A percentile compares a stretch with the other conserved stretches of the same genome.
Conservation (phyloP, 92 coral and sea anemone species). For the Umimayanthus kanabou region DNA sequence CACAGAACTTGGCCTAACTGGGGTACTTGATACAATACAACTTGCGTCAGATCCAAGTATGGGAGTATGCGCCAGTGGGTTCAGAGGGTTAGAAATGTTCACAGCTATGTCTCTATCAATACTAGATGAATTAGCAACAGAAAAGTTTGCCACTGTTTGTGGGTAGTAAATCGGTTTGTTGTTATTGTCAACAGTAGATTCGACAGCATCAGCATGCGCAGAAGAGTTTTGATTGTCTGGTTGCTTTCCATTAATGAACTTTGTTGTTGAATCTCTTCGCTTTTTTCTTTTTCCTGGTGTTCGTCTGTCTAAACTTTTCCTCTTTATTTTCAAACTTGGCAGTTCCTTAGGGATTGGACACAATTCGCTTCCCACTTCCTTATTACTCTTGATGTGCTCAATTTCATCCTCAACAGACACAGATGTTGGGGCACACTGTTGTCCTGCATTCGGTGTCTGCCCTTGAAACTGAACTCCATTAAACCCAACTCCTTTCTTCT, state of each 20-base stretch:
- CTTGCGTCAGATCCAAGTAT: neutral
- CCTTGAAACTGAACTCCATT: no score
- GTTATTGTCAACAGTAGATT: neutral
- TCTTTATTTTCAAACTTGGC: conserved; percentile 30
- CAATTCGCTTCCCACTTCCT: neutral
- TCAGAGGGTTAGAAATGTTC: neutral
- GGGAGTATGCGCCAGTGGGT: neutral
- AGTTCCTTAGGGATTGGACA: neutral
- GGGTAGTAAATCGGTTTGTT: neutral
- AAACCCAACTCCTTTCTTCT: neutral
- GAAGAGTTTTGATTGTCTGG: neutral
- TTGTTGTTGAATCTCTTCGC: conserved; percentile 12
- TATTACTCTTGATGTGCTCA: neutral
- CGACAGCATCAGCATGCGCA: neutral
- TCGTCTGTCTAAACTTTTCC: conserved; percentile 33
- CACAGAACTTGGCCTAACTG: neutral
- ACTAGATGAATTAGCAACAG: neutral
- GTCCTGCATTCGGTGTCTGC: neutral
- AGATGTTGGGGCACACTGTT: neutral
- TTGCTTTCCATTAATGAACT: neutral
- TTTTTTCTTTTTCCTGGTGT: conserved; percentile 38
- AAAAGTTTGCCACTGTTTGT: neutral
- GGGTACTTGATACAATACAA: conserved; percentile 17
- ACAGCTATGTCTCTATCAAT: neutral
- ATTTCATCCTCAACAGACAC: neutral